These are phyloP conservation scores for Ahaetulla prasina DNA, from an alignment of 2,113 vertebrate genomes.

Conservation along the genomic window DNA sequence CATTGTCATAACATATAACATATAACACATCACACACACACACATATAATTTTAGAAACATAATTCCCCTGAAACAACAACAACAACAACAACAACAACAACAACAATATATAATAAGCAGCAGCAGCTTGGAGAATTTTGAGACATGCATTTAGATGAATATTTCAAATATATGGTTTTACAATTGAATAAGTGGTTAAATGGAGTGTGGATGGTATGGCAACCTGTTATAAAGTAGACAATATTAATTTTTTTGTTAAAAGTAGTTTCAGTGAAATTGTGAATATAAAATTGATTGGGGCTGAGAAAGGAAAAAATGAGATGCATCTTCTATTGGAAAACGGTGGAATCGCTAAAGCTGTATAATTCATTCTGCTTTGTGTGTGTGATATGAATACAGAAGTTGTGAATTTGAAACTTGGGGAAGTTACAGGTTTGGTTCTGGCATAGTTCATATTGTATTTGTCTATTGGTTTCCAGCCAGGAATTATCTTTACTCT, in stretches of 20 bases:
- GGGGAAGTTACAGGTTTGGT: background rate
- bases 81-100: too few species aligned
- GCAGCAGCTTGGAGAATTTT: background rate
- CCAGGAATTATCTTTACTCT: too few species aligned
- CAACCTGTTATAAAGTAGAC: background rate
- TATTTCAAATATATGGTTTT: background rate
- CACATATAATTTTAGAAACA: too few species aligned
- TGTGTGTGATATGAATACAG: background rate
- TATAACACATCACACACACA: too few species aligned
- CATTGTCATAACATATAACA: fast-evolving
- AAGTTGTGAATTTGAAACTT: background rate
- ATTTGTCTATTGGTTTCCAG: background rate
- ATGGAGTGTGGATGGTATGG: background rate
- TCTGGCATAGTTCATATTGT: background rate
- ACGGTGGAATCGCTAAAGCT: background rate
- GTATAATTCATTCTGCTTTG: background rate
- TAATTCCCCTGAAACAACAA: too few species aligned
- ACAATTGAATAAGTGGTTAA: background rate
- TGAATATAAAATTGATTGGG: conserved; percentile 12
- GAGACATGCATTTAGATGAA: background rate
- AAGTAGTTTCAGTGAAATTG: background rate
- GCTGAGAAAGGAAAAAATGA: background rate
- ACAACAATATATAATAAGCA: too few species aligned
- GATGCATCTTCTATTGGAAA: background rate
- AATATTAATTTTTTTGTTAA: background rate